Evolutionary conservation across 2,113 vertebrate genomes (phyloP).

Genomic region (Scomber colias): DNA sequence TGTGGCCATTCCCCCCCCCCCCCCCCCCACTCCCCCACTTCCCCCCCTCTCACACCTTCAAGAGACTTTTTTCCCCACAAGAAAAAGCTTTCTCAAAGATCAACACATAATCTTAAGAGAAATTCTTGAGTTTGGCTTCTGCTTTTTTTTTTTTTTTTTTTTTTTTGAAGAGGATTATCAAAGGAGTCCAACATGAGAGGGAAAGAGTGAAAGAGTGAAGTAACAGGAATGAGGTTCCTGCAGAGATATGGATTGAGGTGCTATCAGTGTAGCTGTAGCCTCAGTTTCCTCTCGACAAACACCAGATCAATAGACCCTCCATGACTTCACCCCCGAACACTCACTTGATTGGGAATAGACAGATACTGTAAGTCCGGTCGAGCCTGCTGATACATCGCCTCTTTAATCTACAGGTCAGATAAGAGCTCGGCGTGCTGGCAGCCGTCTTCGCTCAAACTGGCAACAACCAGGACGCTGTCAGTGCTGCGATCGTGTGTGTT

Average conservation of each 20-base stretch:
- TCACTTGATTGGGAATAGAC: slow-evolving; percentile 24
- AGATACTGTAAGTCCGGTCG: neutral
- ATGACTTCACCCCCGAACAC: slow-evolving; percentile 3
- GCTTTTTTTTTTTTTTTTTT: slow-evolving; percentile 10
- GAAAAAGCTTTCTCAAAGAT: neutral
- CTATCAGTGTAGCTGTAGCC: slow-evolving; percentile 5
- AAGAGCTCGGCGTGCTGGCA: neutral
- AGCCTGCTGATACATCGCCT: slow-evolving; percentile 17
- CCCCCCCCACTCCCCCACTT: no score
- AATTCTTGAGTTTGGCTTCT: neutral
- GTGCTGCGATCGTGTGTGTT: neutral
- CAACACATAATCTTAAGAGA: neutral
- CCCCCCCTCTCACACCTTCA: no score
- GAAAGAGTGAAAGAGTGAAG: no score
- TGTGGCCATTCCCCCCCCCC: no score
- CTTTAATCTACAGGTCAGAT: no score
- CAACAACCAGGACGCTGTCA: slow-evolving; percentile 1
- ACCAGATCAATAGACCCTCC: slow-evolving; percentile 34
- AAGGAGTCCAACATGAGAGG: neutral
- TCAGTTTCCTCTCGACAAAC: neutral
- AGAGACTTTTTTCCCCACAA: neutral
- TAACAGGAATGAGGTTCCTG: neutral
- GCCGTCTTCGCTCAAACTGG: slow-evolving; percentile 13
- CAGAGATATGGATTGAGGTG: slow-evolving; percentile 44
- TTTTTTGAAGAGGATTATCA: neutral